Evolutionary conservation across 2,888 invertebrate genomes (phyloP).

Genomic region (Machimus rusticus): DNA sequence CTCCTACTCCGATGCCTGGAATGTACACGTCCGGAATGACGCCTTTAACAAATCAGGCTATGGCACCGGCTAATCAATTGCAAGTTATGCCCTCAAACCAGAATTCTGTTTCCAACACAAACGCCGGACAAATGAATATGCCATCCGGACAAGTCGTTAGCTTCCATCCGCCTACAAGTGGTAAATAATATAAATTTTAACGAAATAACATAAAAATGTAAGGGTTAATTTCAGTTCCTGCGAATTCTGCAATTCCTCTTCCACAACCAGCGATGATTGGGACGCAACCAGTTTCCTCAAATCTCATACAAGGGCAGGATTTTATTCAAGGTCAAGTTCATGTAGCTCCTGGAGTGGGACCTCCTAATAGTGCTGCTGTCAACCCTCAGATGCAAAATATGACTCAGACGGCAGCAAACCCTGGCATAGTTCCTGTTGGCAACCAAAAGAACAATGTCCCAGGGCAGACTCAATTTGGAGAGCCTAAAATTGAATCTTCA

Average conservation of each 20-base stretch:
- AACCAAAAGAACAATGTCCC: background rate
- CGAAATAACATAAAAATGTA: background rate
- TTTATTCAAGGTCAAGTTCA: conserved; percentile 41
- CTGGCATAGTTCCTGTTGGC: conserved; percentile 12
- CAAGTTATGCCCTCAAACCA: conserved; percentile 55
- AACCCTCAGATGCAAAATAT: conserved; percentile 44
- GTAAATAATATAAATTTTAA: conserved; percentile 34
- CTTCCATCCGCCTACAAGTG: conserved; percentile 50
- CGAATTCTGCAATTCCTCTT: background rate
- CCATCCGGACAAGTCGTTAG: conserved; percentile 52
- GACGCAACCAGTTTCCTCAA: conserved; percentile 30
- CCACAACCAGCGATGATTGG: conserved; percentile 10
- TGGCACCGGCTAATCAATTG: conserved; percentile 49
- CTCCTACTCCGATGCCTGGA: conserved; percentile 57
- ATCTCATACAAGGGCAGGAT: conserved; percentile 45
- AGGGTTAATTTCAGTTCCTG: background rate
- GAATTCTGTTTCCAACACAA: conserved; percentile 50
- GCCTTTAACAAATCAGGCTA: conserved; percentile 51
- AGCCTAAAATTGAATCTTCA: background rate
- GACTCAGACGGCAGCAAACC: conserved; percentile 38
- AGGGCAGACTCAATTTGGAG: background rate
- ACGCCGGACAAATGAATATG: conserved; percentile 47
- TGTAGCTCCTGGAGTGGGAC: background rate
- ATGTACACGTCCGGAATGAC: conserved; percentile 57
- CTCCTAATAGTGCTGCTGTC: conserved; percentile 3